Base-by-base conservation (phyloP, 1,140 invertebrate species). In the Bombus vancouverensis region DNA sequence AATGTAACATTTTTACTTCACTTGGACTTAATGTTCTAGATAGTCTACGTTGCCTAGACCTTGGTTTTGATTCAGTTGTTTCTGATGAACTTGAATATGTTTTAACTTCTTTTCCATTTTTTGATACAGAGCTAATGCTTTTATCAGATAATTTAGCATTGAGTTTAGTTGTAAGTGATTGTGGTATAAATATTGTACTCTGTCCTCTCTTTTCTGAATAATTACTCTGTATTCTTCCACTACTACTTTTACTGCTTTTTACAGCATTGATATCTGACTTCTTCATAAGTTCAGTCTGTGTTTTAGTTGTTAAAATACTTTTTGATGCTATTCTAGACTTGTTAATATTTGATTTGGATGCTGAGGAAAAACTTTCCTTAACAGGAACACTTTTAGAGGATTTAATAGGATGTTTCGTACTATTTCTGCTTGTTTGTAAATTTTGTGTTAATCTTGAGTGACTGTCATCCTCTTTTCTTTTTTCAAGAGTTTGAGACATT, bases 11-110 rank as follows among this genome's bases (percentile, higher is more conserved):
- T 78, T 91, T 94, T 10, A 94, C 85, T 83, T 95, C 94, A 74
- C 91, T 92, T 13, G 94, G 94, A 85, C 93, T 94, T 12, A 94
- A 79, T 25, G 93, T 93, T 74, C 92, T 86, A 10, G 92, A 93
- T 77, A 91, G 89, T 86, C 82, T 92, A 32, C 91, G 81, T 75
- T 93, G 92, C 85, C 88, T 91, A 12, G 85, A 62, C 8, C 59
- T 74, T 22, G 70, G 13, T 57, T 42, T 77, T 13, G 53, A 34
- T 25, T 83, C 70, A 39, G 37, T 78, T 85, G 39, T 39, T 32
- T 39, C 71, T 22, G 34, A 10, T 78, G 34, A n/a, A 57, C 39
- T 77, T 25, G 18, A 57, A 32, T 59, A 28, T 57, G 4, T 22
- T 37, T 66, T 83, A n/a, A 37, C 32, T 81, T 75, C 77, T 32